These are phyloP conservation scores for Dolichallabes microphthalmus DNA, from an alignment of 2,113 vertebrate species.

Conservation along the genomic window DNA sequence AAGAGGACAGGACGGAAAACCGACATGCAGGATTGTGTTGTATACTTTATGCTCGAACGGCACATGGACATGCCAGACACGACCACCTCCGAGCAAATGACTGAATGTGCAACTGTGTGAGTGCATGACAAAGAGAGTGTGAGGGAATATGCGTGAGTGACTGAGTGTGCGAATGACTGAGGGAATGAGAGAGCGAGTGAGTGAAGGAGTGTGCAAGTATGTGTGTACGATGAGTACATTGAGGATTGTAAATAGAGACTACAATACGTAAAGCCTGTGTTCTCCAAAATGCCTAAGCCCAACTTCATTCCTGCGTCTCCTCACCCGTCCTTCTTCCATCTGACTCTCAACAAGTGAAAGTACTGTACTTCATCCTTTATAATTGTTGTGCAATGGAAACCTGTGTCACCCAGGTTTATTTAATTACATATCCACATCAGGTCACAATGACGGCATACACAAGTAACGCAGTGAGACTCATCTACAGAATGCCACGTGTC, in stretches of 20 bases:
- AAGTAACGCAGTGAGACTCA: not conserved
- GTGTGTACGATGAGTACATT: not conserved
- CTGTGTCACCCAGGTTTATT: not conserved
- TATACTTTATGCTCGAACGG: not conserved
- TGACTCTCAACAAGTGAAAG: not conserved
- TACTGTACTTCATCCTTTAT: not conserved
- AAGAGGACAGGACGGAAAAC: slow-evolving; percentile 10
- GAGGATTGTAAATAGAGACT: slow-evolving; percentile 1
- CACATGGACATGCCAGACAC: slow-evolving; percentile 1
- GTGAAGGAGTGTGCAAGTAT: not conserved
- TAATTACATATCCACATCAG: not conserved
- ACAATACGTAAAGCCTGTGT: not conserved
- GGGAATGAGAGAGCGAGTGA: not conserved
- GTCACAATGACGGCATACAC: not conserved
- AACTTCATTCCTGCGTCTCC: not conserved
- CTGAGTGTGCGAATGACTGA: not conserved
- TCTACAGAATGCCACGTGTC: not conserved
- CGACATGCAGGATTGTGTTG: slow-evolving; percentile 39
- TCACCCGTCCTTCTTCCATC: not conserved
- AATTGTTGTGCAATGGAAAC: not conserved
- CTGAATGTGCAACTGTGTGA: not conserved
- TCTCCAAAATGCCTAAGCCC: not conserved
- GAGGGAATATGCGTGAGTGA: not conserved
- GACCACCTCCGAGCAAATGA: not conserved
- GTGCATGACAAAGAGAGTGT: not conserved